phyloP scores from a whole-genome alignment of 2,113 vertebrate genomes.

The Lota lota region DNA sequence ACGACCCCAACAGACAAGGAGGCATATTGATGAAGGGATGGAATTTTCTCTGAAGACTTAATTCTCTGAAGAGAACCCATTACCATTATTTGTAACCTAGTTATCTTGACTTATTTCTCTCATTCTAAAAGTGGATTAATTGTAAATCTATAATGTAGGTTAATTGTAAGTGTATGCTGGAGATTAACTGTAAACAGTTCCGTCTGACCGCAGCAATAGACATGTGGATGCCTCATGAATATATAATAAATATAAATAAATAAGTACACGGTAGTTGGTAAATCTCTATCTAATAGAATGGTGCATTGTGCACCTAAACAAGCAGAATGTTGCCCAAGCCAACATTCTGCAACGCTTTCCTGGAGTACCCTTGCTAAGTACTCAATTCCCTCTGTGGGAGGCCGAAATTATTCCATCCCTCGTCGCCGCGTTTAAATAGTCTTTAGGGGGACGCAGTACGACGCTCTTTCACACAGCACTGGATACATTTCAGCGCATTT shows the following conservation, averaged over 20 bases:
- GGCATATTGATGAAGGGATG: background rate
- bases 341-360: no score
- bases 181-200: no score
- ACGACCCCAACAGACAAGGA: background rate
- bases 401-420: constrained; percentile 37
- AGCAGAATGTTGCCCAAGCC: no score
- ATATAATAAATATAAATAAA: no score
- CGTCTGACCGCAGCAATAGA: no score
- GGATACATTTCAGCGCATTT: constrained; percentile 42
- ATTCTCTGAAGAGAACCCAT: background rate
- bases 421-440: constrained; percentile 43
- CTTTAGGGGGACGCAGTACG: constrained; percentile 41
- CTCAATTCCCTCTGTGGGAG: constrained; percentile 21
- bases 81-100: background rate
- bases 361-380: constrained; percentile 15
- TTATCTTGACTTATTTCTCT: background rate
- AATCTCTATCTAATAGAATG: no score
- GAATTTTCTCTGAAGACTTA: background rate
- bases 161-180: no score
- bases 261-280: no score
- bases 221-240: no score
- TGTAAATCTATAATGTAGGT: no score
- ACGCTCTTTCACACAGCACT: constrained; percentile 14
- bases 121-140: no score
- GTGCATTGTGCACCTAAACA: no score